Evolutionary conservation across 1,140 invertebrate species (phyloP).

Genomic region (Saccostrea cuccullata): DNA sequence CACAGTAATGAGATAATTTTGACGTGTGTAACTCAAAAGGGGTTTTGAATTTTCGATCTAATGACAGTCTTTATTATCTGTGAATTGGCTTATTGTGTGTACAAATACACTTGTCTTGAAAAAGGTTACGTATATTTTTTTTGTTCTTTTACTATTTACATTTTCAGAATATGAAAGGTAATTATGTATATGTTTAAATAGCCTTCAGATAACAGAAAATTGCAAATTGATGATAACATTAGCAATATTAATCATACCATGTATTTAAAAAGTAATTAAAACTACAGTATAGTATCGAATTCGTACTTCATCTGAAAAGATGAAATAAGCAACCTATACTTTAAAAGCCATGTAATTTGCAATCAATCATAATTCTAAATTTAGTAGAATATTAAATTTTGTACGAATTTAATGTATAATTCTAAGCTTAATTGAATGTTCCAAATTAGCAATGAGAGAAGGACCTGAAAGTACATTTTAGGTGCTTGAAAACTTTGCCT

Average conservation of each 20-base stretch:
- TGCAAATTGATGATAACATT: not conserved
- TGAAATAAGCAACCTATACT: too few relatives aligned
- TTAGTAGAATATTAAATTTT: too few relatives aligned
- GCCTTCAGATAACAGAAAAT: not conserved
- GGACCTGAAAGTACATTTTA: too few relatives aligned
- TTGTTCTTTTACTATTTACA: not conserved
- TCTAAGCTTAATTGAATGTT: too few relatives aligned
- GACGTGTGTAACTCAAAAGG: not conserved
- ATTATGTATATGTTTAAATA: not conserved
- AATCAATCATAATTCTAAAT: too few relatives aligned
- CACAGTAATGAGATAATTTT: constrained; percentile 2
- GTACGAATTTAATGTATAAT: too few relatives aligned
- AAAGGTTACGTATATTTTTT: not conserved
- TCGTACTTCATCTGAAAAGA: too few relatives aligned
- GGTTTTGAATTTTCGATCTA: constrained; percentile 15
- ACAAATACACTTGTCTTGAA: not conserved
- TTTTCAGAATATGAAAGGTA: not conserved
- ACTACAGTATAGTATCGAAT: not conserved
- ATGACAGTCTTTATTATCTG: not conserved
- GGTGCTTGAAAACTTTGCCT: too few relatives aligned
- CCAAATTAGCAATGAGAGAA: too few relatives aligned
- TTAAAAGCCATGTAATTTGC: too few relatives aligned
- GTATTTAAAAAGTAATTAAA: not conserved
- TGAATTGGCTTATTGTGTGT: not conserved
- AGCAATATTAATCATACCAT: not conserved